Base-by-base conservation (phyloP, 1,140 invertebrate species). In the Tetranychus cinnabarinus region DNA sequence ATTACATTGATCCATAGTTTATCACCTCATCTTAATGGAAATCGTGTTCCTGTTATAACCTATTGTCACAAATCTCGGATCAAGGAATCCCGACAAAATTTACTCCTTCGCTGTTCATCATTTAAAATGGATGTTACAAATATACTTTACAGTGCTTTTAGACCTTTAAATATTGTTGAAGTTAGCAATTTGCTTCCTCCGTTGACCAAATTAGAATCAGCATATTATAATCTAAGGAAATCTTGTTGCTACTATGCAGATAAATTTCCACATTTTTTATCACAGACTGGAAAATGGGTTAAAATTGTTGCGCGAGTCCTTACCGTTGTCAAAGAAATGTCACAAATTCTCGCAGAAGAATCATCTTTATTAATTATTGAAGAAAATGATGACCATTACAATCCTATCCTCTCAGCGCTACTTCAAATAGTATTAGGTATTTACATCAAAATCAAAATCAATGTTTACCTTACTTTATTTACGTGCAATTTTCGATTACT, bases 401-500 rank as follows among this genome's bases (percentile, higher is more conserved):
- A 83, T 71, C 88, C 86, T 69, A 76, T 92, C 36, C 79, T 96
- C 59, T 88, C 88, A 31, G 84, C 82, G 69, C 73, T 96, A 63
- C 81, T 82, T 13, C 90, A 96, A 73, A 73, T 97, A 47, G 73
- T 92, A 42, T 69, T 93, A 34, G 50, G 50, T 52, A 52, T n/a
- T n/a, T 8, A 42, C 39, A 6, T 6, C 10, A 42, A 42, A 0
- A 42, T 10, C 39, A 6, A 42, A 42, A 42, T 42, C 5, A 42
- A 6, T 42, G 39, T 6, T 23, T 23, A 23, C 23, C 23, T 23
- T 23, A 23, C 23, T 23, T 23, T 23, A 23, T 23, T 23, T 23
- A 23, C 23, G 0, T 23, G 23, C 23, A 23, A 23, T 23, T 23
- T 23, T 23, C 23, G 23, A 23, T 23, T 23, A 23, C 23, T 23